These are phyloP conservation scores for Falco columbarius DNA, from an alignment of 2,797 vertebrate genomes.

Conservation along the genomic window DNA sequence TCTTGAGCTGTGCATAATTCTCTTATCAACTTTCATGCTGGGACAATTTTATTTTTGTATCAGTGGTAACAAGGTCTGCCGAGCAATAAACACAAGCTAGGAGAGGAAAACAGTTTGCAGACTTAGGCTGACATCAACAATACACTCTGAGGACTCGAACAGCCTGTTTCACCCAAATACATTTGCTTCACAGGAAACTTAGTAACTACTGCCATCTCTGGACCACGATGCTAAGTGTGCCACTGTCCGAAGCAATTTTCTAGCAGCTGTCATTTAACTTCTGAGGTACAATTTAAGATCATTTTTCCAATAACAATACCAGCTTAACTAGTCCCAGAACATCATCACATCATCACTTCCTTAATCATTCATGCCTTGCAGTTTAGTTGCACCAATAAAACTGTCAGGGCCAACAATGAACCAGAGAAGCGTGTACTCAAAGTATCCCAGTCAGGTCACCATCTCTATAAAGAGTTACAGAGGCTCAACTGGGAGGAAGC, in stretches of 20 bases:
- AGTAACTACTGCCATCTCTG: neutral
- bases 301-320: neutral
- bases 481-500: neutral
- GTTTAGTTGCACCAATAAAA: neutral
- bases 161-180: neutral
- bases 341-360: neutral
- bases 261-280: neutral
- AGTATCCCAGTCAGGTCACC: neutral
- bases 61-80: neutral
- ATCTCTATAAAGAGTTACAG: neutral
- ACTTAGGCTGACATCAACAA: neutral
- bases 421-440: rapidly evolving
- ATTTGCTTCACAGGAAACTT: neutral
- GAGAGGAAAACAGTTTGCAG: neutral
- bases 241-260: neutral
- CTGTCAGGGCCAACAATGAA: neutral
- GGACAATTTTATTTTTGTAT: neutral
- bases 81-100: neutral
- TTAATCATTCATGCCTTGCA: neutral
- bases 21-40: neutral
- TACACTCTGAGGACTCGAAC: neutral
- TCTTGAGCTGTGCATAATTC: neutral
- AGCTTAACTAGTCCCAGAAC: neutral
- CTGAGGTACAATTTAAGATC: neutral
- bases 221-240: neutral